Evolutionary conservation across 2,113 vertebrate genomes (phyloP).

Genomic region (Progne subis): DNA sequence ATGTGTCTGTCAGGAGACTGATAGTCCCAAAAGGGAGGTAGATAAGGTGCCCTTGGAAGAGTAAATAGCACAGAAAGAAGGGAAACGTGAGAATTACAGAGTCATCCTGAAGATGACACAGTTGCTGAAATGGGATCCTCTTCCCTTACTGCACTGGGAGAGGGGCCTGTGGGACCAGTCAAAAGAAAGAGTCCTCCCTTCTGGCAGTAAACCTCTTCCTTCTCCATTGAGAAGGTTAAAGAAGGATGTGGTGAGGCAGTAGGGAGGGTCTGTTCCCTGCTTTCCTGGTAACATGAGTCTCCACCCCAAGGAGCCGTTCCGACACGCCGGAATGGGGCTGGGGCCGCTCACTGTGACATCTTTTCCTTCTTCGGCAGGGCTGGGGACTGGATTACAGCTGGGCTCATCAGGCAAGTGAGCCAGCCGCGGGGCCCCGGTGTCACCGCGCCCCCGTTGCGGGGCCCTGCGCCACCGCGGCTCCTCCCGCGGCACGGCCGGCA

Average conservation of each 20-base stretch:
- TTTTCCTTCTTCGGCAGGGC: neutral
- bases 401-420: accelerated
- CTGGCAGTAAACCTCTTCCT: neutral
- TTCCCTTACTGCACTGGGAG: neutral
- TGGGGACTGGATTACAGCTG: accelerated
- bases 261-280: neutral
- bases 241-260: neutral
- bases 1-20: neutral
- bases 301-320: neutral
- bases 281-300: neutral
- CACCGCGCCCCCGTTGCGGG: too few species aligned
- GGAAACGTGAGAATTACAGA: neutral
- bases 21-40: neutral
- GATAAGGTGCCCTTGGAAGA: neutral
- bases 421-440: accelerated
- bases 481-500: too few species aligned
- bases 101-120: neutral
- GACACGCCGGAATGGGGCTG: accelerated
- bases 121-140: neutral
- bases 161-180: neutral
- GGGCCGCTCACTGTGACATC: accelerated
- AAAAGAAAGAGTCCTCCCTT: neutral
- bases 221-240: neutral
- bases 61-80: neutral
- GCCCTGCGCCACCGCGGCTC: too few species aligned